Evolutionary conservation across 2,888 invertebrate genomes (phyloP), one percentile per base, ranked within the genome.

Genomic region (Cecidostiba fungosa): DNA sequence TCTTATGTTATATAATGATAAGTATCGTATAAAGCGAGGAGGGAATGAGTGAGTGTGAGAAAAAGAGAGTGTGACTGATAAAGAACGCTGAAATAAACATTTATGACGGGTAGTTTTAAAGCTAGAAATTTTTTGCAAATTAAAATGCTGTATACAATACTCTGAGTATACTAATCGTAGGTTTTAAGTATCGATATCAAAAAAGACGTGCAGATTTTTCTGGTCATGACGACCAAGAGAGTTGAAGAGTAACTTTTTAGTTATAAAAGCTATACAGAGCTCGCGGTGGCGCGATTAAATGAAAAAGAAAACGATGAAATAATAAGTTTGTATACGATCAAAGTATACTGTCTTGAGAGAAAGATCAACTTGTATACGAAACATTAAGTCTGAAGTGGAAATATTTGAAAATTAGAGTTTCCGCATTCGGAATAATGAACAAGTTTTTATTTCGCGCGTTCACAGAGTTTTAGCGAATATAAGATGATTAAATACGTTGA

Each of bases 91-190:
- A 77, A 76, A 70, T 79, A 50, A 76, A 76, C 54, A 43, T 69
- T 77, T 85, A 85, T n/a, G 84, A 82, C 82, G 50, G 54, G 62
- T 82, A 79, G 72, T 82, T 78, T 86, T 84, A 82, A 86, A 86
- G 78, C 83, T 88, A 88, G 87, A 88, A 87, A 78, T 85, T 66
- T 82, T 84, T 88, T 81, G 43, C 36, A 81, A 87, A 89, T 88
- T 29, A 82, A 89, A 88, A 86, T 90, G 90, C 89, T 91, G 90
- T 91, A 92, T 90, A 92, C 89, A 92, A 93, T 93, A 92, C 91
- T 92, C 92, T 88, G 90, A 91, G 90, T 92, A 92, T 92, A 91
- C 90, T 93, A 91, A 91, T 90, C 89, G 85, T 92, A 92, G 90
- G 47, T 85, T 81, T 32, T 92, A 92, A 91, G 91, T 76, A 84